Evolutionary conservation across 1,140 invertebrate genomes (phyloP).

Genomic region (Ips typographus): DNA sequence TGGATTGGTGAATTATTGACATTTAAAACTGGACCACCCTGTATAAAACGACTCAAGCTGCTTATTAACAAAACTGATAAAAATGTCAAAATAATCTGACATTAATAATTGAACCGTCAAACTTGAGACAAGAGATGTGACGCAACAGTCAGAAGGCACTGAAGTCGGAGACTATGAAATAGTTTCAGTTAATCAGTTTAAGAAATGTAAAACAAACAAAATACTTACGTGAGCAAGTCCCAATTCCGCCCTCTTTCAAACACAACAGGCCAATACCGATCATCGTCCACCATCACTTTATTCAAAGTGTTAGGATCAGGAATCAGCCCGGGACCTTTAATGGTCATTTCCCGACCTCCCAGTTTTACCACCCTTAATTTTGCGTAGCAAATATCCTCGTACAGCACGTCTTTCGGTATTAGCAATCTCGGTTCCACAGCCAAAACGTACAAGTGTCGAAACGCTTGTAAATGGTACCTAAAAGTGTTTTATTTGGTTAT

Average conservation of each 20-base stretch:
- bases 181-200: not conserved
- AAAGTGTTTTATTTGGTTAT: slow-evolving; percentile 5
- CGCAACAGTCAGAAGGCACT: not conserved
- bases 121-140: no score
- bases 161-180: not conserved
- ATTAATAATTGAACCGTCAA: no score
- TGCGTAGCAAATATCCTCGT: slow-evolving; percentile 76
- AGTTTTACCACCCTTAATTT: slow-evolving; percentile 68
- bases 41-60: no score
- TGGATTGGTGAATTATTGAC: no score
- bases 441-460: slow-evolving; percentile 92
- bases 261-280: slow-evolving; percentile 83
- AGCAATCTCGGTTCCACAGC: slow-evolving; percentile 87
- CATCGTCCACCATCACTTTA: slow-evolving; percentile 77
- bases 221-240: slow-evolving; percentile 70
- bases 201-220: slow-evolving; percentile 1
- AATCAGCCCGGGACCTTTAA: slow-evolving; percentile 82
- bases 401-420: slow-evolving; percentile 83
- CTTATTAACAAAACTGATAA: no score
- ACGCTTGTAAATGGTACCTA: slow-evolving; percentile 92
- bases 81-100: no score
- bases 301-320: slow-evolving; percentile 77
- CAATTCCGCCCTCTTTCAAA: slow-evolving; percentile 83
- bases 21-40: no score
- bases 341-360: slow-evolving; percentile 42